Conservation (phyloP, 2,888 invertebrate species). For the Chrysolina oricalcia region DNA sequence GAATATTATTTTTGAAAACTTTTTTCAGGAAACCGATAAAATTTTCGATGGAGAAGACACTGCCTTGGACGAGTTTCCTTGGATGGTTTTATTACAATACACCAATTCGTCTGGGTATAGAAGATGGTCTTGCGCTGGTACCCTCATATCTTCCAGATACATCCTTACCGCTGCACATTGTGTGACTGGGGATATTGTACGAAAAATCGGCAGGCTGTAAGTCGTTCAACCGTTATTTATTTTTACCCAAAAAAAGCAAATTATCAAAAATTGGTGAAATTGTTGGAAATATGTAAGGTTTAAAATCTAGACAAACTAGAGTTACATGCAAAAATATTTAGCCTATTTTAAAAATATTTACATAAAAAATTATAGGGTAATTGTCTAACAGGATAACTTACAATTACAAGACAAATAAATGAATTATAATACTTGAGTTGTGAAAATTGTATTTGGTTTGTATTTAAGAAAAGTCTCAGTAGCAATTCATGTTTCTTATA, state of each 20-base stretch:
- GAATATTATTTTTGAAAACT: no score
- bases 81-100: constrained; percentile 73
- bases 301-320: no score
- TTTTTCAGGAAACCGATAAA: constrained; percentile 50
- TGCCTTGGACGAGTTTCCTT: constrained; percentile 72
- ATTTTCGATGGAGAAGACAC: constrained; percentile 69
- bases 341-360: no score
- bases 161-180: constrained; percentile 76
- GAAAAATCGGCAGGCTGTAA: constrained; percentile 68
- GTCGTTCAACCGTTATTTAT: background rate
- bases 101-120: constrained; percentile 55
- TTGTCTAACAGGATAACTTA: no score
- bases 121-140: constrained; percentile 72
- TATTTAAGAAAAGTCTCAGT: no score
- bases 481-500: no score
- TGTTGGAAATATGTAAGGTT: no score
- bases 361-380: no score
- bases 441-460: no score
- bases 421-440: no score
- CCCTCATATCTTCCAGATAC: constrained; percentile 74
- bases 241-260: background rate
- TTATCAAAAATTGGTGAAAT: background rate
- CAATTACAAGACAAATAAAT: no score
- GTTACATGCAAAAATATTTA: no score
- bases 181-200: constrained; percentile 66